Base-by-base conservation (phyloP, 2,888 invertebrate species). In the Luperina testacea region DNA sequence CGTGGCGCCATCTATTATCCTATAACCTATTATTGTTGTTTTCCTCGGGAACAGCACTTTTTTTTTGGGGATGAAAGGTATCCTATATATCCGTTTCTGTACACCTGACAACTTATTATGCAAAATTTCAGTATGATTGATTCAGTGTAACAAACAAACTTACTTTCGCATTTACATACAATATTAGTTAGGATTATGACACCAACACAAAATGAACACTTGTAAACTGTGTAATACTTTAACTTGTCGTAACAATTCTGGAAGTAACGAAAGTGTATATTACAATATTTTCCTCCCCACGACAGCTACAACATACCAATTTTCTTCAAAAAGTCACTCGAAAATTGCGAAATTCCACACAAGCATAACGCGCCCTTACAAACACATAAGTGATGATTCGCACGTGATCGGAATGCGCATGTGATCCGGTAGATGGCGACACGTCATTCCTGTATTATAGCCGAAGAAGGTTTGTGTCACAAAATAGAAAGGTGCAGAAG, bases 371-470 rank as follows among this genome's bases (percentile, higher is more conserved):
- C 75, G 42, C 80, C 87, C 78, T 85, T 85, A 89, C 87, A 86
- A 83, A 86, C 82, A 87, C 76, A 84, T 89, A 89, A 90, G 87
- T 89, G 89, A 91, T 90, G 91, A 90, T 89, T 78, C 79, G 81
- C 38, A 91, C 91, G 91, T 91, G 91, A 88, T 83, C 80, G 45
- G 88, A 88, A 83, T 87, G 67, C 61, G 48, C 78, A 79, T 67
- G 32, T 67, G 73, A 77, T 64, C 67, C 68, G 77, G 67, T 86
- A 86, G 86, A 85, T 87, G 83, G 87, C 77, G 78, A 80, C 84
- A 84, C 81, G 72, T 79, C 72, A 81, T 80, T 81, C 77, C 45
- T 70, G 45, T 75, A 53, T 42, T 72, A 81, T 72, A 64, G 78
- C 68, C 9, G 27, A 20, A 65, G 72, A 72, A 87, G 65, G 76